A percentile compares a stretch with the other conserved stretches of the same genome.
Conservation (phyloP, 2,888 invertebrate genomes). For the Chymomyza caudatula region DNA sequence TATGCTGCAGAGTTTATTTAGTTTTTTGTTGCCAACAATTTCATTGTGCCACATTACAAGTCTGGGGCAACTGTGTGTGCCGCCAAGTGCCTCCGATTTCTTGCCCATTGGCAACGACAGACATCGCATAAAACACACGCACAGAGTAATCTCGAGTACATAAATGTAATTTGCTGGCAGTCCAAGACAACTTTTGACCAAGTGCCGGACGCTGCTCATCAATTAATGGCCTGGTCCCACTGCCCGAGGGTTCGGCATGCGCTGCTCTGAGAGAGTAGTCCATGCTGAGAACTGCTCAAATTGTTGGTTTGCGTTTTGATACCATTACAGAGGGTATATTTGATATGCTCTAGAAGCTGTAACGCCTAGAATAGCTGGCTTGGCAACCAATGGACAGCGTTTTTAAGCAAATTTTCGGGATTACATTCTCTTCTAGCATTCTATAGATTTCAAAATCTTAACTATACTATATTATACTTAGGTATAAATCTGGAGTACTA, state of each 20-base stretch:
- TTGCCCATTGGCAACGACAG: conserved; percentile 37
- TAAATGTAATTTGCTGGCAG: conserved; percentile 45
- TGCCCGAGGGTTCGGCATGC: neutral
- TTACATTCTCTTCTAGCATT: no score
- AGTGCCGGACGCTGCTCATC: conserved; percentile 64
- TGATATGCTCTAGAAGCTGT: neutral
- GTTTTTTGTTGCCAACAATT: conserved; percentile 9
- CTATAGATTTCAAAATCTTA: no score
- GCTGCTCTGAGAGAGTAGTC: neutral
- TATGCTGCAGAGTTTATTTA: conserved; percentile 10
- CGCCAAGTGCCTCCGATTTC: conserved; percentile 16
- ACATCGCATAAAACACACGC: conserved; percentile 35
- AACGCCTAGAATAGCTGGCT: neutral
- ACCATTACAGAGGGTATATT: neutral
- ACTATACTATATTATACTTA: no score
- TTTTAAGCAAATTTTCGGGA: neutral
- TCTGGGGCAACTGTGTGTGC: neutral
- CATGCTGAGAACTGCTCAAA: neutral
- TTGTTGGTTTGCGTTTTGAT: neutral
- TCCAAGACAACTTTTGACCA: conserved; percentile 44
- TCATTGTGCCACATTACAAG: conserved; percentile 41
- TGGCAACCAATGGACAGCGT: no score
- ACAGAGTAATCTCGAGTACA: neutral
- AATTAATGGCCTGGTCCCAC: conserved; percentile 53
- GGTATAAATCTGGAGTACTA: no score